Conservation (phyloP, 2,888 invertebrate genomes). For the Vesta saturnalis region DNA sequence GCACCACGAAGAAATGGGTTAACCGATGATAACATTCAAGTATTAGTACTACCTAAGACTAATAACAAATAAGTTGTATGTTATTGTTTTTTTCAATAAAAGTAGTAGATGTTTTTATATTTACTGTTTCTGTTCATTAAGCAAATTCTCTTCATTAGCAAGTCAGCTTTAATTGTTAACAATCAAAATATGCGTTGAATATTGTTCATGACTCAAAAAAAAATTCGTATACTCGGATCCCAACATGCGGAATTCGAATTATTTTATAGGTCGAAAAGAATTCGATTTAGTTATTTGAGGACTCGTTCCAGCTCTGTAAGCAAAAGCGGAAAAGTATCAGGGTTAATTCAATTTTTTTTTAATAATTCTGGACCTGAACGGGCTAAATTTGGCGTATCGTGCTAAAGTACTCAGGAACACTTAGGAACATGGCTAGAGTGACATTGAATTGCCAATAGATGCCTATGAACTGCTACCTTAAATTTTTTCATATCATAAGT, state of each 20-base stretch:
- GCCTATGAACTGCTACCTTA: no score
- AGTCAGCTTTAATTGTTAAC: neutral
- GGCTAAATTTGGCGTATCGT: no score
- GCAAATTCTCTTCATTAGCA: neutral
- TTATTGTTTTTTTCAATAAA: neutral
- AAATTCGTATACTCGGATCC: neutral
- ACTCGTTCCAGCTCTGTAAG: neutral
- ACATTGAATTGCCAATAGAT: no score
- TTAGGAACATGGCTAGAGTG: no score
- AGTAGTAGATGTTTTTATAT: no score
- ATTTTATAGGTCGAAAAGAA: neutral
- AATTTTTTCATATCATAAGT: no score
- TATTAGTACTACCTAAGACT: neutral
- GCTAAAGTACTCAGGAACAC: no score
- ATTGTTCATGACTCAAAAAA: neutral
- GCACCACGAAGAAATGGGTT: neutral
- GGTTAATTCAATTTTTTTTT: no score
- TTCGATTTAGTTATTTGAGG: neutral
- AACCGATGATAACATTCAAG: neutral
- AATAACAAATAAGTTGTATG: neutral
- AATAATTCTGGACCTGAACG: no score
- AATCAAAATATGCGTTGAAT: neutral
- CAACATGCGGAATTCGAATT: neutral
- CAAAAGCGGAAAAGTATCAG: no score
- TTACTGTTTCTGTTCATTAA: neutral